phyloP scores from a whole-genome alignment of 2,888 invertebrate genomes.

The Anarsia innoxiella region DNA sequence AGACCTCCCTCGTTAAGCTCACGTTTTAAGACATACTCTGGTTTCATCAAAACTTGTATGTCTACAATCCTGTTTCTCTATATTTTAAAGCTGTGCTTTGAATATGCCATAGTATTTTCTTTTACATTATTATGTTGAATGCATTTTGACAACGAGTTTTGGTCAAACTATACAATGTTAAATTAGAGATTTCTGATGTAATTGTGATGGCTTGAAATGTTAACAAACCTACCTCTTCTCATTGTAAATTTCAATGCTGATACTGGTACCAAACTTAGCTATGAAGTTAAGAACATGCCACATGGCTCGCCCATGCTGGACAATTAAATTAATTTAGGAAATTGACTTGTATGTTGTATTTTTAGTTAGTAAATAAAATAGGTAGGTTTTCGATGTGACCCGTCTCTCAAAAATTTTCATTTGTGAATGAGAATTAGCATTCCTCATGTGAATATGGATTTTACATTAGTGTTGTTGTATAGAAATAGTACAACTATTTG shows the following conservation, averaged over 20 bases:
- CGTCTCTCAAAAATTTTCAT: constrained; percentile 74
- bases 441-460: too few species aligned
- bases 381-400: constrained; percentile 75
- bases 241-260: constrained; percentile 72
- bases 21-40: constrained; percentile 58
- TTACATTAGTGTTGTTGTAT: too few species aligned
- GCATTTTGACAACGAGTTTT: constrained; percentile 58
- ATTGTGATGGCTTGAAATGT: constrained; percentile 60
- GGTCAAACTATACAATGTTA: constrained; percentile 62
- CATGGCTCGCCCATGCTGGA: constrained; percentile 33
- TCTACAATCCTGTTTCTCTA: constrained; percentile 41
- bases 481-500: too few species aligned
- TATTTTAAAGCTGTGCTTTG: constrained; percentile 60
- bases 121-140: constrained; percentile 40
- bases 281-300: constrained; percentile 38
- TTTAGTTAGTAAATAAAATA: constrained; percentile 70
- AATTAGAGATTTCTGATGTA: constrained; percentile 59
- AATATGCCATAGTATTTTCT: constrained; percentile 48
- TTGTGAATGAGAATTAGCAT: constrained; percentile 76
- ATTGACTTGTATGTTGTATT: constrained; percentile 74
- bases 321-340: constrained; percentile 54
- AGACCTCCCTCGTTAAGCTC: constrained; percentile 75
- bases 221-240: constrained; percentile 71
- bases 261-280: constrained; percentile 70
- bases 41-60: constrained; percentile 66